These are phyloP conservation scores for Artibeus lituratus DNA, from an alignment of 2,797 vertebrate species.

Conservation along the genomic window DNA sequence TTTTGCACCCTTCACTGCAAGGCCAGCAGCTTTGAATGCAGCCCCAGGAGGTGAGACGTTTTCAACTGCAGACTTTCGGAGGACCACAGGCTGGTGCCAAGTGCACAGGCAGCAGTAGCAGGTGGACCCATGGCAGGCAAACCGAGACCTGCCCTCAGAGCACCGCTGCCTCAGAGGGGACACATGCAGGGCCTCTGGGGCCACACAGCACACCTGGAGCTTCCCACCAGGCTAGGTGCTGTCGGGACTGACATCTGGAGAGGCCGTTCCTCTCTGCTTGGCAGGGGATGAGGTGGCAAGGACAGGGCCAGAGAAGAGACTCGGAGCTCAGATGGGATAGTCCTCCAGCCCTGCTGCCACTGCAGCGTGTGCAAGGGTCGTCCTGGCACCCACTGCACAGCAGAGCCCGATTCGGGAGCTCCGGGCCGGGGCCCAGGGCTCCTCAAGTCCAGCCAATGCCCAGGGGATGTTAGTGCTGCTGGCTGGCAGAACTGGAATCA, in stretches of 20 bases:
- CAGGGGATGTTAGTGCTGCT: no score
- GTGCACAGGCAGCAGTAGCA: background rate
- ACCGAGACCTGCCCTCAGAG: background rate
- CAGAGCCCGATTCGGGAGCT: background rate
- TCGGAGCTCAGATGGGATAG: accelerated
- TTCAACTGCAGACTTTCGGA: background rate
- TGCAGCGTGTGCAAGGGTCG: accelerated
- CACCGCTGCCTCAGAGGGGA: background rate
- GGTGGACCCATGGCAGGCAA: background rate
- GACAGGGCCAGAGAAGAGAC: background rate
- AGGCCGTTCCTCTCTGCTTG: background rate
- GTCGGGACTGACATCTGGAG: accelerated
- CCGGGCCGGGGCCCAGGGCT: background rate
- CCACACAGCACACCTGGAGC: background rate
- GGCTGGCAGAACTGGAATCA: background rate
- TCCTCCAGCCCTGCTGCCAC: background rate
- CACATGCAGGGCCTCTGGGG: background rate
- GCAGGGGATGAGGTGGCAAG: background rate
- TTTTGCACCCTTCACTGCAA: background rate
- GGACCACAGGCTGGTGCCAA: background rate
- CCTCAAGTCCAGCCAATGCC: background rate
- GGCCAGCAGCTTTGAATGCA: background rate
- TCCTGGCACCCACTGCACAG: background rate
- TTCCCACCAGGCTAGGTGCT: background rate
- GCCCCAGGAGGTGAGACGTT: background rate